A percentile compares a stretch with the other conserved stretches of the same genome.
Evolutionary conservation across 2,888 invertebrate species (phyloP).

Genomic region (Bimastos eiseni): DNA sequence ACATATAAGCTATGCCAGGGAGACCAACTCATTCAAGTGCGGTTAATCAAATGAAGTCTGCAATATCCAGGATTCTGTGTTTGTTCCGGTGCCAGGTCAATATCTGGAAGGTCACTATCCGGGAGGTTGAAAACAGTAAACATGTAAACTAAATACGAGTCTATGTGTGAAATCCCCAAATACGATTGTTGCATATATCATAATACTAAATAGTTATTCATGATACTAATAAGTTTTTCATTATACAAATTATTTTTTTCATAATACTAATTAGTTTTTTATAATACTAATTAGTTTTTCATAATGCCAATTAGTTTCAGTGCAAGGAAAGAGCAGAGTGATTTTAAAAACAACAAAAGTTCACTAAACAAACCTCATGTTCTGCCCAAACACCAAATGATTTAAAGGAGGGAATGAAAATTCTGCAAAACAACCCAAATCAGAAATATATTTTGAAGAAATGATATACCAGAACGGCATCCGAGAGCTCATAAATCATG

Average conservation of each 20-base stretch:
- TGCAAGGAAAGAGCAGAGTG: background rate
- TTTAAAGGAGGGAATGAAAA: constrained; percentile 9
- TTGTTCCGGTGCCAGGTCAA: too few species aligned
- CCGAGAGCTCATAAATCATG: background rate
- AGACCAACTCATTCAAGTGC: too few species aligned
- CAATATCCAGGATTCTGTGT: too few species aligned
- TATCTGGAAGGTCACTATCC: too few species aligned
- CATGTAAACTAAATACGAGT: too few species aligned
- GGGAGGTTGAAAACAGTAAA: too few species aligned
- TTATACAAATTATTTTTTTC: background rate
- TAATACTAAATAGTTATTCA: background rate
- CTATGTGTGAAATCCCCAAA: background rate
- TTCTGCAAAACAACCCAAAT: background rate
- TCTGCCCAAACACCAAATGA: background rate
- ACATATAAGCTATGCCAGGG: too few species aligned
- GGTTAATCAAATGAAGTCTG: too few species aligned
- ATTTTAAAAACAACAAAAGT: background rate
- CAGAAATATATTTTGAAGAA: background rate
- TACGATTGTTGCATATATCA: background rate
- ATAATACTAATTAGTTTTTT: background rate
- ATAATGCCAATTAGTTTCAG: background rate
- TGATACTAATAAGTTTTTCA: background rate
- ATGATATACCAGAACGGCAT: background rate
- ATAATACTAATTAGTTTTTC: background rate
- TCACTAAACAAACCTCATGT: background rate